These are phyloP conservation scores for Drosophila yooni DNA, from an alignment of 2,888 invertebrate genomes.

Conservation along the genomic window DNA sequence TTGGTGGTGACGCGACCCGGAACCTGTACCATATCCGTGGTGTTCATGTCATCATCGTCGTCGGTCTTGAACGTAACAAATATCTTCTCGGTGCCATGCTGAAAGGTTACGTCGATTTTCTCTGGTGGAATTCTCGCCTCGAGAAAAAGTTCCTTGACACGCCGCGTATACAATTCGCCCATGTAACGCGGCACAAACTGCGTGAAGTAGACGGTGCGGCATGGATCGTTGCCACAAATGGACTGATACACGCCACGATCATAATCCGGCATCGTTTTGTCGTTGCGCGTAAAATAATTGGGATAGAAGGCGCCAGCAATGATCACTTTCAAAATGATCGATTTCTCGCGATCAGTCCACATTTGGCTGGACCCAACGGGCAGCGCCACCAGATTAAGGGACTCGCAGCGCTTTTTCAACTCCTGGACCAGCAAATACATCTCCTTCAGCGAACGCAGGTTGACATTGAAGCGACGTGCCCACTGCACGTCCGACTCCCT, in stretches of 20 bases:
- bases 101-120: slow-evolving; percentile 84
- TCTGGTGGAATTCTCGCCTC: slow-evolving; percentile 84
- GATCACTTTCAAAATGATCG: slow-evolving; percentile 88
- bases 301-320: slow-evolving; percentile 93
- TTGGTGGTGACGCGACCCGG: slow-evolving; percentile 88
- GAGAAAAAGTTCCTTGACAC: slow-evolving; percentile 87
- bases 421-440: slow-evolving; percentile 90
- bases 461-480: slow-evolving; percentile 90
- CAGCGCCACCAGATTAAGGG: slow-evolving; percentile 86
- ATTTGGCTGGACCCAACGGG: slow-evolving; percentile 54
- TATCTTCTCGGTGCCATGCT: slow-evolving; percentile 87
- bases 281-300: slow-evolving; percentile 90
- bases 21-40: slow-evolving; percentile 81
- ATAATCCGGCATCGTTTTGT: slow-evolving; percentile 86
- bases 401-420: slow-evolving; percentile 87
- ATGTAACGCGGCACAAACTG: slow-evolving; percentile 89
- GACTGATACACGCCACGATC: slow-evolving; percentile 89
- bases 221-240: slow-evolving; percentile 91
- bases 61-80: slow-evolving; percentile 88
- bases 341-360: slow-evolving; percentile 86
- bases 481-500: slow-evolving; percentile 87
- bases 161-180: slow-evolving; percentile 88
- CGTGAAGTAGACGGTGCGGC: slow-evolving; percentile 89
- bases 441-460: slow-evolving; percentile 90
- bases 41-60: slow-evolving; percentile 56